phyloP scores from a whole-genome alignment of 2,797 vertebrate species.

The Nothura maculosa region DNA sequence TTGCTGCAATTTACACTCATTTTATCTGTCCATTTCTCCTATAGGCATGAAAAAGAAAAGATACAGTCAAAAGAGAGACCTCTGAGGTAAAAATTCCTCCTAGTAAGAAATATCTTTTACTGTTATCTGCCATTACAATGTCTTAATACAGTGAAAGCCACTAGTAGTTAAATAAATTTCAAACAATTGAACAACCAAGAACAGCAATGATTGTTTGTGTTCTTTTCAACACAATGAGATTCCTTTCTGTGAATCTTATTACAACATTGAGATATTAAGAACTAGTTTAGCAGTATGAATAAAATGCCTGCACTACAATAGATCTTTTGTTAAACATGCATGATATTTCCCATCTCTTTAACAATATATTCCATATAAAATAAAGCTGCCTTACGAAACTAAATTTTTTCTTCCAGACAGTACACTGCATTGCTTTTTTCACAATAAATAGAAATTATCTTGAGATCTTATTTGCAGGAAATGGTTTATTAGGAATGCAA shows the following conservation, averaged over 20 bases:
- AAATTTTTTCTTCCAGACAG: background rate
- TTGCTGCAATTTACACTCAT: background rate
- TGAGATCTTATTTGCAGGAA: background rate
- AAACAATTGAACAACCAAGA: background rate
- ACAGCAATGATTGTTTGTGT: background rate
- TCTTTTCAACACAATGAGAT: no score
- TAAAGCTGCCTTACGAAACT: constrained; percentile 33
- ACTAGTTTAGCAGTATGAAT: background rate
- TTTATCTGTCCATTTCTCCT: background rate
- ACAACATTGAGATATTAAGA: background rate
- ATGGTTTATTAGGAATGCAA: background rate
- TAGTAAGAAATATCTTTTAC: no score
- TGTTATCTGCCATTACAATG: background rate
- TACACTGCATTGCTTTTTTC: background rate
- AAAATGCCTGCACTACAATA: background rate
- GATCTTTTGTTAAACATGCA: background rate
- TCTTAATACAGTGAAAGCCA: background rate
- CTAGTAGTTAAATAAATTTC: background rate
- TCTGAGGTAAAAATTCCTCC: no score
- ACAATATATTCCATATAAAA: background rate
- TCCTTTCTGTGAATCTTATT: background rate
- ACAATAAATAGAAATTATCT: constrained; percentile 4
- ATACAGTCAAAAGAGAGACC: no score
- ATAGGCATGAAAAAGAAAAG: background rate
- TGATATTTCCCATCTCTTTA: background rate